Percentiles rank a stretch among this genome's conserved stretches.
Conservation (phyloP, 30 jellyfish, hydroid and myxozoan genomes). For the Sanderia malayensis region DNA sequence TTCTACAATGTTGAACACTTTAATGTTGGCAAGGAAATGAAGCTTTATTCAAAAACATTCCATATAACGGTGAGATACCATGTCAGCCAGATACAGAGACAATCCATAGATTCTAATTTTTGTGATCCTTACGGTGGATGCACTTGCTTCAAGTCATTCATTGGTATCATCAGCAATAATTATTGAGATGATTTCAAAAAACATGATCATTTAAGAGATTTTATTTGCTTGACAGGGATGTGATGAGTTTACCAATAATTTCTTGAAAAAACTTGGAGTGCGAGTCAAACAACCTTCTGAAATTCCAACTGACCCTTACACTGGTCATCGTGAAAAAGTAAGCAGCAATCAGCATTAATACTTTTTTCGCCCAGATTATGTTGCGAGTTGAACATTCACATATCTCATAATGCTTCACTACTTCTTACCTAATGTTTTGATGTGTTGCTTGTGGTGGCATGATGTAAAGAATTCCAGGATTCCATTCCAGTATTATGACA, state of each 20-base stretch:
- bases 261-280: slow-evolving; percentile 77
- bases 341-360: not conserved
- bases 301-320: slow-evolving; percentile 82
- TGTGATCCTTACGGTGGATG: not conserved
- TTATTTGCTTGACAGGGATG: slow-evolving; percentile 66
- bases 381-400: too few species aligned
- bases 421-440: too few species aligned
- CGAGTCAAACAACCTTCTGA: slow-evolving; percentile 42
- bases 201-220: not conserved
- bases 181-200: not conserved
- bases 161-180: not conserved
- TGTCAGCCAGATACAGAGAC: not conserved
- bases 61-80: slow-evolving; percentile 64
- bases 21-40: slow-evolving; percentile 84
- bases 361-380: too few species aligned
- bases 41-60: slow-evolving; percentile 64
- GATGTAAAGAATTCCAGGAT: too few species aligned
- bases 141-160: not conserved
- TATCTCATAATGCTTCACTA: too few species aligned
- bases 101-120: not conserved
- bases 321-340: slow-evolving; percentile 71
- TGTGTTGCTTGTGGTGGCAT: too few species aligned
- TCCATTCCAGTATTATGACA: too few species aligned
- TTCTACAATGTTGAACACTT: slow-evolving; percentile 87
- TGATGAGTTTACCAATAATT: slow-evolving; percentile 79